Evolutionary conservation across 2,888 invertebrate species (phyloP), one percentile per base, ranked within the genome.

Genomic region (Hypomecis punctinalis): DNA sequence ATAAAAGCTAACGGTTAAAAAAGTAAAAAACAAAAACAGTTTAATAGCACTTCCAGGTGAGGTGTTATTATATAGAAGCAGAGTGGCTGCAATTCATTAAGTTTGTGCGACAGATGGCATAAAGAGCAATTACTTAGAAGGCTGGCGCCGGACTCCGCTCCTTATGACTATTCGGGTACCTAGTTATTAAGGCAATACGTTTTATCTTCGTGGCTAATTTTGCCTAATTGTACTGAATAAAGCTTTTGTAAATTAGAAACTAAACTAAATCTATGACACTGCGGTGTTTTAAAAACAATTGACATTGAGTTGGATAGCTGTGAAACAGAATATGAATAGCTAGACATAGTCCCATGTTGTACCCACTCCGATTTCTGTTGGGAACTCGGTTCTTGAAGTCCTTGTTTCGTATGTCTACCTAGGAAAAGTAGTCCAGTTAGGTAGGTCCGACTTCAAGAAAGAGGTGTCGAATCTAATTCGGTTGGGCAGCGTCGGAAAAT

Each of bases 61-160:
- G 43, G 7, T 51, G 3, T 54, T 51, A 42, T 43, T 59, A 37
- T 37, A 9, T 49, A 49, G 40, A 39, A 45, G 45, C 35, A 48
- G 37, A 56, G 43, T 35, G 45, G 47, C 11, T 63, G 59, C 66
- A 66, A 67, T 72, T 70, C 61, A 59, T 72, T 61, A 69, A 39
- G 39, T 69, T 70, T 70, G 69, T 64, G 67, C 56, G 67, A 60
- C 70, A 58, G 68, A 33, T 49, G 54, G 46, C 70, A 70, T 70
- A 70, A 70, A 57, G 63, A 63, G 45, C 68, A 69, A 70, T 72
- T 70, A 68, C 67, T 63, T 63, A 58, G 42, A 47, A 36, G 57
- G 43, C 46, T 52, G 51, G 40, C 53, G 39, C 42, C 42, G 45
- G 51, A 33, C 51, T 51, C 39, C 49, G 35, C 36, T 48, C 39